A percentile compares a stretch with the other conserved stretches of the same genome.
Conservation (phyloP, 2,113 vertebrate genomes). For the Hylia prasina region DNA sequence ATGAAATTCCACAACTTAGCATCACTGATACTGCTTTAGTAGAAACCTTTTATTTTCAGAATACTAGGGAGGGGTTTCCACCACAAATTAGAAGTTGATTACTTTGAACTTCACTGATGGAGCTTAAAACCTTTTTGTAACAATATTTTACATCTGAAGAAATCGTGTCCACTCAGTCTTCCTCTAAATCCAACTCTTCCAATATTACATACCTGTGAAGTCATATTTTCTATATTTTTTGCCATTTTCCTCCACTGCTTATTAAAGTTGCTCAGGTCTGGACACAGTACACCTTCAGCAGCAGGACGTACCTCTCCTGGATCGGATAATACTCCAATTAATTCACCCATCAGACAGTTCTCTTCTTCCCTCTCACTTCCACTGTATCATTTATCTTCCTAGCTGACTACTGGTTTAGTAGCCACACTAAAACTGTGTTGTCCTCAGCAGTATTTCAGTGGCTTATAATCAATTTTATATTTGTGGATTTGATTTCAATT, state of each 20-base stretch:
- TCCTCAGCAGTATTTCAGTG: neutral
- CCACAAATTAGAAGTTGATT: neutral
- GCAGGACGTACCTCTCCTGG: neutral
- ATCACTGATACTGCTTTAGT: neutral
- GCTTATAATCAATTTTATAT: neutral
- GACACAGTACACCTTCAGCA: neutral
- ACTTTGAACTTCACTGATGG: neutral
- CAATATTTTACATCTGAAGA: neutral
- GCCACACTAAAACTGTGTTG: neutral
- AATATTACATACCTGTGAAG: neutral
- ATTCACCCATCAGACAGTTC: neutral
- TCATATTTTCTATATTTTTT: neutral
- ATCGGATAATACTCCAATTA: neutral
- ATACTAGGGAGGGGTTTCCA: neutral
- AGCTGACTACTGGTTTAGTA: neutral
- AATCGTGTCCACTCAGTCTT: neutral
- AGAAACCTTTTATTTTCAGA: neutral
- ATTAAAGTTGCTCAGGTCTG: neutral
- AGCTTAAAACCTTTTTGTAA: neutral
- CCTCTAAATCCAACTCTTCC: neutral
- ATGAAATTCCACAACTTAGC: neutral
- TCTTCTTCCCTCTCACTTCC: neutral
- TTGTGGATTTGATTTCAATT: neutral
- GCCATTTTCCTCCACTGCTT: neutral
- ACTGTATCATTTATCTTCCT: neutral